A percentile compares a stretch with the other conserved stretches of the same genome.
These are phyloP conservation scores for Synanceia verrucosa DNA, from an alignment of 2,797 vertebrate species.

Conservation along the genomic window DNA sequence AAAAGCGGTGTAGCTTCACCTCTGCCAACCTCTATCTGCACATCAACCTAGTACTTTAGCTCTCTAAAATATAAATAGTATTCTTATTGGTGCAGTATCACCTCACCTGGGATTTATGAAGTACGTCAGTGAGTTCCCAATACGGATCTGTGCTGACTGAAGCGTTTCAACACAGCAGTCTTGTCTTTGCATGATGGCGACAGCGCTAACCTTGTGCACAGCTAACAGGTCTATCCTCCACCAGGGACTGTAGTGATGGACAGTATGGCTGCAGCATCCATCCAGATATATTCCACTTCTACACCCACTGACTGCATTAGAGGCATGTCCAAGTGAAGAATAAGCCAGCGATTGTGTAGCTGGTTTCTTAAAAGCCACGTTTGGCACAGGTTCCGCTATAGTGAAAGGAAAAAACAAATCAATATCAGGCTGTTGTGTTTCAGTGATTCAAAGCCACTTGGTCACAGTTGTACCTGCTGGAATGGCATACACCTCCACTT, in stretches of 20 bases:
- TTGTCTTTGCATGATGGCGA: background rate
- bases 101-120: background rate
- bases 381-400: background rate
- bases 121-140: background rate
- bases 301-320: background rate
- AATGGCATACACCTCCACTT: constrained; percentile 37
- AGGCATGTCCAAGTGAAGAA: fast-evolving
- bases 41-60: no score
- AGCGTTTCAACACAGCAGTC: background rate
- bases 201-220: constrained; percentile 1
- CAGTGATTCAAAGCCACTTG: background rate
- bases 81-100: no score
- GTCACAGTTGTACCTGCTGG: constrained; percentile 9
- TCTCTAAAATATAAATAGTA: no score
- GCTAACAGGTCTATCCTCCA: constrained; percentile 26
- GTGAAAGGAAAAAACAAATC: background rate
- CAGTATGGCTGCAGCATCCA: background rate
- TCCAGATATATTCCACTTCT: fast-evolving
- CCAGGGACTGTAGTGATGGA: fast-evolving
- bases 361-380: constrained; percentile 1
- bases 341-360: background rate
- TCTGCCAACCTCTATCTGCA: background rate
- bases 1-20: background rate
- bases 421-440: background rate
- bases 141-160: background rate